Conservation (phyloP, 30 jellyfish, hydroid and myxozoan genomes). For the Turritopsis rubra region DNA sequence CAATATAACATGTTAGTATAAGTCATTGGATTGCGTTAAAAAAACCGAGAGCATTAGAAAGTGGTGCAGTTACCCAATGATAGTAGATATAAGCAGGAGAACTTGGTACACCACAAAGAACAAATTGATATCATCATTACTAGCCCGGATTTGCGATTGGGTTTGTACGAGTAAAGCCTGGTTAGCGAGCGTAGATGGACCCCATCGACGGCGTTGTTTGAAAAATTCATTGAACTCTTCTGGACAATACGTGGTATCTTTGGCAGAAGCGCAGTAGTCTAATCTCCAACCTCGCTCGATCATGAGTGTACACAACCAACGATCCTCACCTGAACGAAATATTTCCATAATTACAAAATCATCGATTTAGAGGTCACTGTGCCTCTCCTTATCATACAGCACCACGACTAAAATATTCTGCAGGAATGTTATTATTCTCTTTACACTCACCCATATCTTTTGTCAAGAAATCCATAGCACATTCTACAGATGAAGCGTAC, state of each 20-base stretch:
- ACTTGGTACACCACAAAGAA: constrained; percentile 57
- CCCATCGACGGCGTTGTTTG: constrained; percentile 94
- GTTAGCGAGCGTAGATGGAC: constrained; percentile 88
- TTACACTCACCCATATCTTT: constrained; percentile 77
- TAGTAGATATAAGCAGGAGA: constrained; percentile 66
- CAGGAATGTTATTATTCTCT: not conserved
- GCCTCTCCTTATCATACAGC: not conserved
- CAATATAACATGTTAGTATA: not conserved
- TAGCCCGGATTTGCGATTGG: constrained; percentile 52
- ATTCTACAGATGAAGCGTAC: constrained; percentile 78
- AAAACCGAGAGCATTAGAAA: not conserved
- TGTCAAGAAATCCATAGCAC: constrained; percentile 89
- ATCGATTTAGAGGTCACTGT: not conserved
- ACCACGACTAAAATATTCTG: not conserved
- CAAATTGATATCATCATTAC: constrained; percentile 58
- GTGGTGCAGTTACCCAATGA: constrained; percentile 60
- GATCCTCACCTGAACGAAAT: constrained; percentile 89
- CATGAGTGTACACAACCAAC: constrained; percentile 92
- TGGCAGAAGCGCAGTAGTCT: constrained; percentile 85
- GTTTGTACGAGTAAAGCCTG: constrained; percentile 65
- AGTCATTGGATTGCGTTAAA: not conserved
- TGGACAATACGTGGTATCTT: constrained; percentile 81
- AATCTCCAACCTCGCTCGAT: constrained; percentile 86
- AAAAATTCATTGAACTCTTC: constrained; percentile 71
- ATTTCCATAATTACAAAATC: not conserved